Conservation (phyloP, 2,888 invertebrate genomes). For the Fabriciana adippe region DNA sequence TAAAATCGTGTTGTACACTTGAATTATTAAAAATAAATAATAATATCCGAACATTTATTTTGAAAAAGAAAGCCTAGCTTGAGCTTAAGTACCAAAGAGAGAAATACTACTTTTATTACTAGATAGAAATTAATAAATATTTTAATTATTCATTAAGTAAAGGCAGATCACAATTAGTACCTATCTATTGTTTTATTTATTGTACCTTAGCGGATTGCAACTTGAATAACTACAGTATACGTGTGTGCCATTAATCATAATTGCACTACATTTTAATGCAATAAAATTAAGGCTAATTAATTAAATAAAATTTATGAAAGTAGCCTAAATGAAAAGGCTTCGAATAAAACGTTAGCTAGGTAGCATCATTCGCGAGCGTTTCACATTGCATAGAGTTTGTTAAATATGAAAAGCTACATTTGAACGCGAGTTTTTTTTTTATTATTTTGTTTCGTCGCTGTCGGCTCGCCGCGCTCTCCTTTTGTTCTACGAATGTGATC, state of each 20-base stretch:
- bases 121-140: too few species aligned
- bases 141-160: too few species aligned
- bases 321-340: constrained; percentile 23
- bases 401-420: constrained; percentile 75
- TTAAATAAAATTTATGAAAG: constrained; percentile 23
- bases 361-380: constrained; percentile 51
- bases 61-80: too few species aligned
- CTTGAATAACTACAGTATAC: too few species aligned
- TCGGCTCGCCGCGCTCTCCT: constrained; percentile 66
- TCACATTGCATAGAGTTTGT: constrained; percentile 64
- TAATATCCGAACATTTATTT: too few species aligned
- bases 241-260: too few species aligned
- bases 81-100: too few species aligned
- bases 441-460: constrained; percentile 59
- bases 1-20: constrained; percentile 48
- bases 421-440: constrained; percentile 62
- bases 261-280: not conserved
- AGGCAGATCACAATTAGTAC: too few species aligned
- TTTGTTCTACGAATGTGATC: constrained; percentile 79
- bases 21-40: too few species aligned
- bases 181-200: too few species aligned
- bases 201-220: too few species aligned
- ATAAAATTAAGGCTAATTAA: constrained; percentile 24
- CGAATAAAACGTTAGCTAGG: constrained; percentile 34
- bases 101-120: too few species aligned